Percentiles rank a stretch among this genome's conserved stretches.
phyloP scores from a whole-genome alignment of 2,888 invertebrate genomes.

The Drosophila lacicola region DNA sequence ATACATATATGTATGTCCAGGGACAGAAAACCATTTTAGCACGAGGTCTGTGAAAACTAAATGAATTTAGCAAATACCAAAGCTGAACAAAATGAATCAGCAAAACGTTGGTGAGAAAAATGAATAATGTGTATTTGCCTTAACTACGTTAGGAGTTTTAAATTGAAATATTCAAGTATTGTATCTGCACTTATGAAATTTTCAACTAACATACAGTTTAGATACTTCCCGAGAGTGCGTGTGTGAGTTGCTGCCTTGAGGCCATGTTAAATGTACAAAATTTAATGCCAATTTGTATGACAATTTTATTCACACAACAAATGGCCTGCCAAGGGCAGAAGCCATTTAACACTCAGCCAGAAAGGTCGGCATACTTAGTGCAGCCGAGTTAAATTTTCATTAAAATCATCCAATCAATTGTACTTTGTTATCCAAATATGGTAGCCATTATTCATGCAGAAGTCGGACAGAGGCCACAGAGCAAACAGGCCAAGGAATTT shows the following conservation, averaged over 20 bases:
- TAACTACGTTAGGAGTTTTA: constrained; percentile 17
- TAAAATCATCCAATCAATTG: constrained; percentile 37
- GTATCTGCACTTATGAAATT: constrained; percentile 27
- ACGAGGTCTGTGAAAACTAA: constrained; percentile 28
- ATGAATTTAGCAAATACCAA: constrained; percentile 40
- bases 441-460: constrained; percentile 31
- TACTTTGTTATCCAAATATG: constrained; percentile 23
- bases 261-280: constrained; percentile 20
- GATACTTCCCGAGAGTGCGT: background rate
- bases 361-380: constrained; percentile 1
- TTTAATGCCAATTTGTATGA: constrained; percentile 28
- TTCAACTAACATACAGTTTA: background rate
- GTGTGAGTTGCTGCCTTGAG: background rate
- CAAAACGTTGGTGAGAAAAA: constrained; percentile 26
- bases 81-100: constrained; percentile 29
- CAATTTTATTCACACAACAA: constrained; percentile 20
- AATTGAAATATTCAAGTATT: constrained; percentile 30
- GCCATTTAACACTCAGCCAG: constrained; percentile 29
- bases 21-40: constrained; percentile 15
- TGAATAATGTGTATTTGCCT: constrained; percentile 28
- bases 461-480: constrained; percentile 10
- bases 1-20: constrained; percentile 1
- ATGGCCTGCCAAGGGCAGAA: constrained; percentile 7
- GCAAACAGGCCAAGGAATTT: background rate
- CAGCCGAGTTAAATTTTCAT: constrained; percentile 24